phyloP scores from a whole-genome alignment of 1,140 invertebrate genomes.

The Stratiolaelaps scimitus region DNA sequence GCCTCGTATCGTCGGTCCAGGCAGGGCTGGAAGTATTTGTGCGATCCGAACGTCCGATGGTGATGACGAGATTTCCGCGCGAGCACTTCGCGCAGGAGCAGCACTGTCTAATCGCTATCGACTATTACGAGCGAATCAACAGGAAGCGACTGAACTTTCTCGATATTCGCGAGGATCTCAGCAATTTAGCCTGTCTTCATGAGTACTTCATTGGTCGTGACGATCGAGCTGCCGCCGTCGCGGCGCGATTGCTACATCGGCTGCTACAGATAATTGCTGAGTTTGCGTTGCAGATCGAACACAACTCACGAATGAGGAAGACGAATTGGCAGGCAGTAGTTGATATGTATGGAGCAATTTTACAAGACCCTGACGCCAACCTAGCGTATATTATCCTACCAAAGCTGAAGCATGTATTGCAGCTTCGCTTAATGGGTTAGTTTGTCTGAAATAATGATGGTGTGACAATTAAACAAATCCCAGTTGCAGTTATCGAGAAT shows the following conservation, averaged over 20 bases:
- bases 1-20: constrained; percentile 1
- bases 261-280: neutral
- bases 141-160: constrained; percentile 14
- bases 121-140: constrained; percentile 6
- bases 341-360: neutral
- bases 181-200: constrained; percentile 2
- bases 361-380: too few relatives aligned
- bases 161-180: constrained; percentile 13
- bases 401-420: too few relatives aligned
- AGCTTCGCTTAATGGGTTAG: too few relatives aligned
- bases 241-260: neutral
- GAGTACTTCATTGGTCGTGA: constrained; percentile 3
- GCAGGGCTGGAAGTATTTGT: constrained; percentile 7
- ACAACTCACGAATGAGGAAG: neutral
- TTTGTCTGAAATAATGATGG: too few relatives aligned
- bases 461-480: too few relatives aligned
- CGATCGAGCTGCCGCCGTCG: neutral
- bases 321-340: constrained; percentile 19
- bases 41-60: neutral
- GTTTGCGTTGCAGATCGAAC: neutral
- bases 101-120: constrained; percentile 23
- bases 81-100: constrained; percentile 21
- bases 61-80: neutral
- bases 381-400: too few relatives aligned
- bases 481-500: too few relatives aligned